Conservation (phyloP, 2,113 vertebrate genomes). For the mouse (Mus musculus) region GRCm39 chr5:24684001-24684500, state of each 20-base stretch:
- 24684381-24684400: neutral
- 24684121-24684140: neutral
- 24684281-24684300: neutral
- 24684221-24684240: neutral
- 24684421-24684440: neutral
- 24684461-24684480: accelerated
- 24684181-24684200: neutral
- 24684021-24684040: neutral
- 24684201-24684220: neutral
- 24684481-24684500: neutral
- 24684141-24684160: neutral
- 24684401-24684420: neutral
- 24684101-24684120: neutral
- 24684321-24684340: neutral
- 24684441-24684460: neutral
- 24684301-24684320: neutral
- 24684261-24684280: neutral
- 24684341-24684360: too few relatives aligned
- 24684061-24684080: neutral
- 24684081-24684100: neutral
- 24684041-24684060: accelerated
- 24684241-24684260: neutral
- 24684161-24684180: neutral
- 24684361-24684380: neutral
- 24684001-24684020: neutral